These are phyloP conservation scores for Limenitis camilla DNA, from an alignment of 2,888 invertebrate genomes.

Conservation along the genomic window DNA sequence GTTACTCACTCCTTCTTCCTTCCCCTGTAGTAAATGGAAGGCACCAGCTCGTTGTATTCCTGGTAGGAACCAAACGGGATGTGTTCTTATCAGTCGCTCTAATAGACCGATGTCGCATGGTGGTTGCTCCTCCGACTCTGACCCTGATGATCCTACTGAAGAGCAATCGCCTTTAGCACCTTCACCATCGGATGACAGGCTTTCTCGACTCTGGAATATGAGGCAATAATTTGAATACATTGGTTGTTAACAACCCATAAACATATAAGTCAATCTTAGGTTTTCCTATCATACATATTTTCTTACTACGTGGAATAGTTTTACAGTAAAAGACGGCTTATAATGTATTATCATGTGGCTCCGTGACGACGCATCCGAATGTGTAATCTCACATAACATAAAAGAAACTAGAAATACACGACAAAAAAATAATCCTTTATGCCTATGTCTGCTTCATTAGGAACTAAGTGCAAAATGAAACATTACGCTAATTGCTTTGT, in stretches of 20 bases:
- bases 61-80: slow-evolving; percentile 96
- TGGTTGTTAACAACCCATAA: background rate
- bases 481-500: slow-evolving; percentile 18
- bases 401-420: slow-evolving; percentile 1
- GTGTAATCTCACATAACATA: slow-evolving; percentile 6
- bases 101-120: slow-evolving; percentile 89
- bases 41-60: slow-evolving; percentile 95
- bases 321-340: slow-evolving; percentile 4
- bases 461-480: slow-evolving; percentile 12
- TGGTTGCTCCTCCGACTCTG: slow-evolving; percentile 78
- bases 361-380: slow-evolving; percentile 16
- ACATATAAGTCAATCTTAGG: background rate
- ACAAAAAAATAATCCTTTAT: slow-evolving; percentile 22
- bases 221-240: background rate
- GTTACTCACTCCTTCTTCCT: slow-evolving; percentile 88
- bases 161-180: slow-evolving; percentile 75
- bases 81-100: slow-evolving; percentile 91
- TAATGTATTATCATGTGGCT: background rate
- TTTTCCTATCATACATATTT: background rate
- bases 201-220: slow-evolving; percentile 75
- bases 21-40: slow-evolving; percentile 93
- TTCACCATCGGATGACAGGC: slow-evolving; percentile 79
- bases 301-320: background rate
- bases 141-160: slow-evolving; percentile 68
- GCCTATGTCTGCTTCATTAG: slow-evolving; percentile 18